Evolutionary conservation across 2,888 invertebrate genomes (phyloP).

Genomic region (Arctia plantaginis): DNA sequence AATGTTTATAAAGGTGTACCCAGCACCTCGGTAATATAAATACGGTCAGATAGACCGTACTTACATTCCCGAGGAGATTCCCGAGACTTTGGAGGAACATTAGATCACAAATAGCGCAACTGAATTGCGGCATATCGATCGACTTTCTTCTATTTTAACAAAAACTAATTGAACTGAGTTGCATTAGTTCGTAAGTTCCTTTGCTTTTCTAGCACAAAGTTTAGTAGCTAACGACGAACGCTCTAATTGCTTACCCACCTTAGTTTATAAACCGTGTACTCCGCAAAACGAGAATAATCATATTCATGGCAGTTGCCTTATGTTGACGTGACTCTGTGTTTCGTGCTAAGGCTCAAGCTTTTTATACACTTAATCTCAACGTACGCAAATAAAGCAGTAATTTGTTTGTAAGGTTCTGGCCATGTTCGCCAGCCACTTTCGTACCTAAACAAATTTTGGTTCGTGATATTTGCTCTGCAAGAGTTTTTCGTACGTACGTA

Average conservation of each 20-base stretch:
- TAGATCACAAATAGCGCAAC: neutral
- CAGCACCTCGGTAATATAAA: neutral
- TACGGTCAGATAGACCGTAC: too few species aligned
- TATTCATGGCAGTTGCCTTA: slow-evolving; percentile 38
- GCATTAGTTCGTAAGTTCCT: slow-evolving; percentile 26
- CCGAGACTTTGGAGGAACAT: too few species aligned
- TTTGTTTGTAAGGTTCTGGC: slow-evolving; percentile 17
- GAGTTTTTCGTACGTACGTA: slow-evolving; percentile 11
- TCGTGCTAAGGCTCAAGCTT: slow-evolving; percentile 13
- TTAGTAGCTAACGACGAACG: slow-evolving; percentile 22
- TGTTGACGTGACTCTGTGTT: slow-evolving; percentile 33
- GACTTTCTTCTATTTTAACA: slow-evolving; percentile 20
- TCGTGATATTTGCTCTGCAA: slow-evolving; percentile 16
- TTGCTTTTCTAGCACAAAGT: slow-evolving; percentile 25
- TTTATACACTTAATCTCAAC: slow-evolving; percentile 25
- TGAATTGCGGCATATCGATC: slow-evolving; percentile 7
- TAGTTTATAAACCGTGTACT: slow-evolving; percentile 39
- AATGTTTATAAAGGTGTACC: neutral
- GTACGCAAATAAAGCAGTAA: slow-evolving; percentile 18
- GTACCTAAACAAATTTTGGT: slow-evolving; percentile 21
- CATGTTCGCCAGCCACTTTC: slow-evolving; percentile 12
- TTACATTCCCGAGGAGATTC: too few species aligned
- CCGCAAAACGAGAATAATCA: slow-evolving; percentile 44
- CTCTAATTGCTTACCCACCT: slow-evolving; percentile 38
- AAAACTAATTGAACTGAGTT: slow-evolving; percentile 14